phyloP scores from a whole-genome alignment of 2,797 vertebrate genomes.

The Muraenolepis orangiensis region DNA sequence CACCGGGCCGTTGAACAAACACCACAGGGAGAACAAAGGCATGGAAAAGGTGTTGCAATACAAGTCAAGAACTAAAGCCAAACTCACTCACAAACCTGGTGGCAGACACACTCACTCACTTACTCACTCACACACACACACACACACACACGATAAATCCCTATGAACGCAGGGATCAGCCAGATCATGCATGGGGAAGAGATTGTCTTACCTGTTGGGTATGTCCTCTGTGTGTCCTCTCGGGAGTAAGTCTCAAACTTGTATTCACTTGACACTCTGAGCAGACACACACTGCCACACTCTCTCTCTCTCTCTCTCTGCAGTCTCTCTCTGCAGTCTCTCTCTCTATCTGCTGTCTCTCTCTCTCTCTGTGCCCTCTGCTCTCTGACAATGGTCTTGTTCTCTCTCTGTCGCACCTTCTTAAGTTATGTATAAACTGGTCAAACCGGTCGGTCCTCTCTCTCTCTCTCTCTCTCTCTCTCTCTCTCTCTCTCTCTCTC shows the following conservation, averaged over 20 bases:
- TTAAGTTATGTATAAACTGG: conserved; percentile 72
- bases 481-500: conserved; percentile 22
- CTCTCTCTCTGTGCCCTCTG: conserved; percentile 15
- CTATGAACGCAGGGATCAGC: too few relatives aligned
- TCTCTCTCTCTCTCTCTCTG: conserved; percentile 23
- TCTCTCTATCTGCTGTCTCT: not conserved
- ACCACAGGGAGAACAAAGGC: too few relatives aligned
- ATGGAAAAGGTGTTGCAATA: too few relatives aligned
- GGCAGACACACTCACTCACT: too few relatives aligned
- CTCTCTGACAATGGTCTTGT: conserved; percentile 54
- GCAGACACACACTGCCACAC: not conserved
- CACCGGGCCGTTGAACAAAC: too few relatives aligned
- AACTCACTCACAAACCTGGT: not conserved
- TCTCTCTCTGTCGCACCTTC: conserved; percentile 74
- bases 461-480: conserved; percentile 25
- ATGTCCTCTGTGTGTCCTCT: conserved; percentile 28
- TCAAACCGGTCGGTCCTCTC: conserved; percentile 58
- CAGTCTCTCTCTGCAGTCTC: not conserved
- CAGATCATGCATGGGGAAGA: not conserved
- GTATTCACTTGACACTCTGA: conserved; percentile 4
- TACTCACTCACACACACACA: too few relatives aligned
- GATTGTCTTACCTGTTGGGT: conserved; percentile 37
- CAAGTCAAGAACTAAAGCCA: not conserved
- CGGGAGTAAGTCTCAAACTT: conserved; percentile 16
- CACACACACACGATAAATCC: not conserved